Conservation (phyloP, 2,888 invertebrate species). For the Napeogenes sylphis region DNA sequence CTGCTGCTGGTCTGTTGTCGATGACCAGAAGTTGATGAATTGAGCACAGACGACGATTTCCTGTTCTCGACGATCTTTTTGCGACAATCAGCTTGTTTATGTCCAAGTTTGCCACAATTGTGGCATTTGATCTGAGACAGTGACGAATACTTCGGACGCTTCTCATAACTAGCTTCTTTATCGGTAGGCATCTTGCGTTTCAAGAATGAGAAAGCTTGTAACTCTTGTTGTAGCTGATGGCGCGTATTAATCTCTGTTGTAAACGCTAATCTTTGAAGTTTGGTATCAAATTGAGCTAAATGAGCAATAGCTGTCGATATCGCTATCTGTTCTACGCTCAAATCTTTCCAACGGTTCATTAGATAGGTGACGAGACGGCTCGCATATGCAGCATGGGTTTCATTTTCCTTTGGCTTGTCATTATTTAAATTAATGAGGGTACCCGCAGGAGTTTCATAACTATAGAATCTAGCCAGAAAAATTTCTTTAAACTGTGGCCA, state of each 20-base stretch:
- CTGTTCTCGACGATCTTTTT: too few species aligned
- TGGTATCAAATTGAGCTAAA: constrained; percentile 21
- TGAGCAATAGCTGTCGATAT: constrained; percentile 24
- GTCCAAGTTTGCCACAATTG: too few species aligned
- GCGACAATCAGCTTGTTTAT: too few species aligned
- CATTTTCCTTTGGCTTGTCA: constrained; percentile 20
- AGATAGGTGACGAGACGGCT: constrained; percentile 19
- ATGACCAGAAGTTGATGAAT: too few species aligned
- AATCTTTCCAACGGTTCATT: constrained; percentile 20
- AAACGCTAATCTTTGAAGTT: constrained; percentile 21
- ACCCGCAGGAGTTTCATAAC: neutral
- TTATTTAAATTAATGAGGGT: constrained; percentile 14
- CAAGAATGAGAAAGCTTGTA: constrained; percentile 6
- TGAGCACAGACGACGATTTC: too few species aligned
- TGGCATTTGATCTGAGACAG: too few species aligned
- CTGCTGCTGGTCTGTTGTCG: too few species aligned
- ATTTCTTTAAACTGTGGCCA: too few species aligned
- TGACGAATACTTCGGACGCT: too few species aligned
- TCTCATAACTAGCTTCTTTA: too few species aligned
- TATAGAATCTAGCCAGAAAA: neutral
- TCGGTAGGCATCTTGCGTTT: too few species aligned
- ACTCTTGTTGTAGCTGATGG: constrained; percentile 19
- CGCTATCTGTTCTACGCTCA: constrained; percentile 23
- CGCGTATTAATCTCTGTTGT: constrained; percentile 19
- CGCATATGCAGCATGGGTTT: constrained; percentile 22